phyloP scores from a whole-genome alignment of 2,888 invertebrate species.

The Volucella bombylans region DNA sequence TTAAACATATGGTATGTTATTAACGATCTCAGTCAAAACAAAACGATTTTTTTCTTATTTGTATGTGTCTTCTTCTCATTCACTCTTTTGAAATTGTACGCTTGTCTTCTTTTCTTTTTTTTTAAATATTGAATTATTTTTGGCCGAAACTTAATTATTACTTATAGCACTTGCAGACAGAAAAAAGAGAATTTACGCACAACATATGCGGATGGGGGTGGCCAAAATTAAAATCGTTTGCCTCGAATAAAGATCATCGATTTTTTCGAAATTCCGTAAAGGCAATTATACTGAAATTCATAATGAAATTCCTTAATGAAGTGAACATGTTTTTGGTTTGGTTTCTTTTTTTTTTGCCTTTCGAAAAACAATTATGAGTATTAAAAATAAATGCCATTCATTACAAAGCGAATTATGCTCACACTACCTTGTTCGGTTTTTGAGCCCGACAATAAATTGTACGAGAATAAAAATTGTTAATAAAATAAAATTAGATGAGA shows the following conservation, averaged over 20 bases:
- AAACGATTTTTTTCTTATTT: not conserved
- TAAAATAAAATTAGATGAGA: not conserved
- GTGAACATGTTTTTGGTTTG: constrained; percentile 24
- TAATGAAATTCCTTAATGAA: constrained; percentile 42
- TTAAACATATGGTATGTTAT: not conserved
- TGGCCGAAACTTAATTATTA: constrained; percentile 31
- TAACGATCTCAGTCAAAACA: constrained; percentile 3
- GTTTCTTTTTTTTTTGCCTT: no score
- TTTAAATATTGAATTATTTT: constrained; percentile 11
- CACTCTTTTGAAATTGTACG: constrained; percentile 11
- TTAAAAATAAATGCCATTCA: not conserved
- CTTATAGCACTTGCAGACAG: constrained; percentile 17
- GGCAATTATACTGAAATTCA: constrained; percentile 18
- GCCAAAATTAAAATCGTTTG: constrained; percentile 7
- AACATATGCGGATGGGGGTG: constrained; percentile 16
- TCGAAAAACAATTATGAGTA: not conserved
- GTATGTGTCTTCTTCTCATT: not conserved
- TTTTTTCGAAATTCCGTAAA: not conserved
- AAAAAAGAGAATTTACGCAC: constrained; percentile 7
- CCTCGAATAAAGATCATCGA: constrained; percentile 1
- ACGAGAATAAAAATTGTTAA: no score
- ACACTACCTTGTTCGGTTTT: no score
- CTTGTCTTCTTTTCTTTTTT: not conserved
- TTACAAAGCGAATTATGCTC: not conserved
- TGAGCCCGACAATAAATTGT: no score